A percentile compares a stretch with the other conserved stretches of the same genome.
Evolutionary conservation across 2,113 vertebrate genomes (phyloP).

Genomic region (Protobothrops mucrosquamatus): DNA sequence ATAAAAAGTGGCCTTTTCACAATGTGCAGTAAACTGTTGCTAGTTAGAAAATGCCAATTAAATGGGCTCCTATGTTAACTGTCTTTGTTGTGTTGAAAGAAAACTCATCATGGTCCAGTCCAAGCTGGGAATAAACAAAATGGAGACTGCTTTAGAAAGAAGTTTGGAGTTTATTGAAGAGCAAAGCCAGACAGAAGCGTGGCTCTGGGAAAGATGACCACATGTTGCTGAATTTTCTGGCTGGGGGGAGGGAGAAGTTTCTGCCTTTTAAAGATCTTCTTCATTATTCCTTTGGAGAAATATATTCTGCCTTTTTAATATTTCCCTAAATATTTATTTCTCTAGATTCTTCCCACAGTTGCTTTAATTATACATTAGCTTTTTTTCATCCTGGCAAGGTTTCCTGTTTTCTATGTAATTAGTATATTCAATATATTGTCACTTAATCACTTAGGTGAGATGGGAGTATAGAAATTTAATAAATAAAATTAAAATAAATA

Average conservation of each 20-base stretch:
- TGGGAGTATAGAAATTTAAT: neutral
- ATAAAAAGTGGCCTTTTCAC: neutral
- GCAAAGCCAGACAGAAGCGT: too few species aligned
- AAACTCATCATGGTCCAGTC: too few species aligned
- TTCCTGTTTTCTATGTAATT: neutral
- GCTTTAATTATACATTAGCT: neutral
- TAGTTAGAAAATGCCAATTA: neutral
- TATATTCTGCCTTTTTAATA: too few species aligned
- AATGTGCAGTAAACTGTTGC: neutral
- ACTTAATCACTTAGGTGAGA: neutral
- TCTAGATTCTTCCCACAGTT: neutral
- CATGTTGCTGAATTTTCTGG: too few species aligned
- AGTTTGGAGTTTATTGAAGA: too few species aligned
- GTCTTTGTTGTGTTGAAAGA: neutral
- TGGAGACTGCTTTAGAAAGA: too few species aligned
- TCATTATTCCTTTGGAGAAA: too few species aligned
- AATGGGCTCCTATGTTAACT: neutral
- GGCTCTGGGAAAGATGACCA: too few species aligned
- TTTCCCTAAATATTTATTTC: too few species aligned
- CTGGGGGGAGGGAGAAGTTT: too few species aligned
- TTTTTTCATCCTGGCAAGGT: neutral
- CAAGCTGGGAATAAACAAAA: too few species aligned
- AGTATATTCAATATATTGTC: neutral
- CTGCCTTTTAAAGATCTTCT: too few species aligned
- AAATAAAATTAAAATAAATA: neutral